Conservation (phyloP, 2,797 vertebrate genomes). For the Lithobates pipiens region DNA sequence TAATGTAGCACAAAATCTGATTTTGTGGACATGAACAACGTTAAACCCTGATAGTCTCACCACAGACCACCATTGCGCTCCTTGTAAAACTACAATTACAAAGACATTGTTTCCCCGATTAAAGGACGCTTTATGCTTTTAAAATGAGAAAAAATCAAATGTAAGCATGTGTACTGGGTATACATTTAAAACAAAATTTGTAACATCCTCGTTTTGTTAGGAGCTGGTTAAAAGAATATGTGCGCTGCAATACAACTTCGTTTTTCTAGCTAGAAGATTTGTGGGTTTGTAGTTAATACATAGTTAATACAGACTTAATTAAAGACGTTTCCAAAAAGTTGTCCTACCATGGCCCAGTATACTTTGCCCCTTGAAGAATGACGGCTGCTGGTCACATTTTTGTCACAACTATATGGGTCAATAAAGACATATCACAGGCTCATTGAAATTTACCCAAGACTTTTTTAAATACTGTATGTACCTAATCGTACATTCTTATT, state of each 20-base stretch:
- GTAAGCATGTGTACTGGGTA: background rate
- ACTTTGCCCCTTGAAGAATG: background rate
- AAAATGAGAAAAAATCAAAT: background rate
- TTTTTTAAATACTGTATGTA: background rate
- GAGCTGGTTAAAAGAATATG: background rate
- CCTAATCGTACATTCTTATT: background rate
- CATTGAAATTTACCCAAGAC: background rate
- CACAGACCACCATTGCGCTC: background rate
- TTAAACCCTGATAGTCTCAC: constrained; percentile 18
- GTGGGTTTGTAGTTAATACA: background rate
- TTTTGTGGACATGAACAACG: constrained; percentile 15
- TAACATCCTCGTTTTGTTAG: background rate
- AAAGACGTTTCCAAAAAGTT: background rate
- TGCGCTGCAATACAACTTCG: too few relatives aligned
- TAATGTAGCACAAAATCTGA: constrained; percentile 4
- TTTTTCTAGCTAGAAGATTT: too few relatives aligned
- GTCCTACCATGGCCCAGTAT: background rate
- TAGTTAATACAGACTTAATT: too few relatives aligned
- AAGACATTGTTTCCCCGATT: background rate
- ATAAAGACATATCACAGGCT: background rate
- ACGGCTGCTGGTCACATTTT: background rate
- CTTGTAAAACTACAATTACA: background rate
- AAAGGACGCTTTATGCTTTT: background rate
- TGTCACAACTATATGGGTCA: too few relatives aligned
- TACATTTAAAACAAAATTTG: background rate